Evolutionary conservation across 1,140 invertebrate species (phyloP).

Genomic region (Euschistus heros): DNA sequence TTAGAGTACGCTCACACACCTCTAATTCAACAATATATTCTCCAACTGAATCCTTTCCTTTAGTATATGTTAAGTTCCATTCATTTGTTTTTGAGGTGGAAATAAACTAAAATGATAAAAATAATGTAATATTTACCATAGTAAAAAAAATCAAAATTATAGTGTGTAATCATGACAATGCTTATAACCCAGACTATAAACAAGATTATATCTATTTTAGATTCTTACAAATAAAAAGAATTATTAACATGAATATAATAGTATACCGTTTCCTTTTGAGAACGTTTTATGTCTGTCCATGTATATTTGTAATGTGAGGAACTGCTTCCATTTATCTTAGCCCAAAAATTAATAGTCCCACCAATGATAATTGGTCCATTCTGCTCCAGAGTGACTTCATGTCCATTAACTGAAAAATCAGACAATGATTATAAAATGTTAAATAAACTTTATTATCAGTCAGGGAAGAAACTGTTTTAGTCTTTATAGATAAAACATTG

Average conservation of each 20-base stretch:
- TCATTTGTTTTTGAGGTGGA: constrained; percentile 27
- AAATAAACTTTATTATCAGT: too few relatives aligned
- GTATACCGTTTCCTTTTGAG: too few relatives aligned
- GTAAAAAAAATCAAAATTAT: too few relatives aligned
- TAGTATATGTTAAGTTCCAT: constrained; percentile 50
- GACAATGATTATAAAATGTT: not conserved
- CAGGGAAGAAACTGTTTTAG: too few relatives aligned
- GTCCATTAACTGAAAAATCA: constrained; percentile 7
- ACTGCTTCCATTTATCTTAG: constrained; percentile 16
- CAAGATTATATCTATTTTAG: too few relatives aligned
- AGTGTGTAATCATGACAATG: too few relatives aligned
- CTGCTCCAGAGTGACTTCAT: not conserved
- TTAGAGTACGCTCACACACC: constrained; percentile 36
- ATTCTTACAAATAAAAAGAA: too few relatives aligned
- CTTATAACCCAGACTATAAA: too few relatives aligned
- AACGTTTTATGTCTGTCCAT: not conserved
- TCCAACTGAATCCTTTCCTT: constrained; percentile 42
- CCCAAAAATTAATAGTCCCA: constrained; percentile 27
- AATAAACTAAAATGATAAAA: too few relatives aligned
- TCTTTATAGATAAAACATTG: too few relatives aligned
- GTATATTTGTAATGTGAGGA: constrained; percentile 28
- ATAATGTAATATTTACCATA: too few relatives aligned
- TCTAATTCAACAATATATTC: constrained; percentile 47
- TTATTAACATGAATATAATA: too few relatives aligned
- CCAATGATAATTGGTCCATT: constrained; percentile 10